Base-by-base conservation (phyloP, 1,140 invertebrate species). In the Geopemphigus sp. region DNA sequence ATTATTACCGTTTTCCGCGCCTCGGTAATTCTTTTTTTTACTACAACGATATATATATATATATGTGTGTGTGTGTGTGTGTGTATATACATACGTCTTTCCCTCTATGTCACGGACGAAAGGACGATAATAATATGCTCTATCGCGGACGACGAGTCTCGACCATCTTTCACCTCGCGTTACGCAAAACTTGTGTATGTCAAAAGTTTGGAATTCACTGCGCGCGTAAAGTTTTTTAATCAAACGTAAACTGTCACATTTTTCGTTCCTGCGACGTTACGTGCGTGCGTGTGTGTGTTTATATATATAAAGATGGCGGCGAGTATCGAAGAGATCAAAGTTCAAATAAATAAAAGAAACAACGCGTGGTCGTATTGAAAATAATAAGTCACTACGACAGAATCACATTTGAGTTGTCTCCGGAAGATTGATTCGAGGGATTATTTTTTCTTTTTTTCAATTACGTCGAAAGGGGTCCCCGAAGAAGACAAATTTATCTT, bases 321-420 rank as follows among this genome's bases (percentile, higher is more conserved):
- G 1, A 22, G n/a, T 12, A 14, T 15, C 19, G 3, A 29, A 10
- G 5, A 53, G 47, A 54, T 72, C 22, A 29, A 29, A 54, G 24
- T 54, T 72, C 47, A 29, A 72, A 72, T 72, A 72, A 72, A 72
- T 72, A 50, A 68, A 68, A 72, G 26, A 32, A 54, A 72, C 32
- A 54, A n/a, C 24, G 47, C 50, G 3, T 15, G 17, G 3, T 54
- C 68, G 17, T 53, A 53, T 72, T 72, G 50, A 54, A 72, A 54
- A 72, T 72, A 72, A 72, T 72, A 72, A 72, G 68, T 72, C 68
- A 72, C 26, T 19, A 6, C 50, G 47, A 72, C 68, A 29, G 47
- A 15, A 70, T 70, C 22, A 26, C 22, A 70, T 70, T 68, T 68
- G n/a, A 54, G 47, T 72, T 72, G 68, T 72, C 26, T 29, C 47